Evolutionary conservation across 2,113 vertebrate species (phyloP).

Genomic region (Polyodon spathula): DNA sequence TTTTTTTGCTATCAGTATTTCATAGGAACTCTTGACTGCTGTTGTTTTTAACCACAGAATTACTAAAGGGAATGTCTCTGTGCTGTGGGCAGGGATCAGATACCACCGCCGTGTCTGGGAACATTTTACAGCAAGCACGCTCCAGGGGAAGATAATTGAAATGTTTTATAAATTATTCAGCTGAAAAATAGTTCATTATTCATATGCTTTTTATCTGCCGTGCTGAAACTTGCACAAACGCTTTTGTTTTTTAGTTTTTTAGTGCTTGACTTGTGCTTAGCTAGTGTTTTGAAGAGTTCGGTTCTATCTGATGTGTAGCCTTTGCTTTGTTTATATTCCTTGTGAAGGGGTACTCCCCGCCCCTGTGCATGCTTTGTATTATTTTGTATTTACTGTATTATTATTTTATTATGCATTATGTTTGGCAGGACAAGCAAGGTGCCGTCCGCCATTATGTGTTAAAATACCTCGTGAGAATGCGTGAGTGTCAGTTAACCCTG

Average conservation of each 20-base stretch:
- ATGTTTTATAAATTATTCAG: conserved; percentile 19
- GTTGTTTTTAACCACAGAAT: conserved; percentile 4
- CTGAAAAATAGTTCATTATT: conserved; percentile 17
- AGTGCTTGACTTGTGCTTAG: too few relatives aligned
- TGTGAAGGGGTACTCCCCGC: too few relatives aligned
- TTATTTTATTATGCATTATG: too few relatives aligned
- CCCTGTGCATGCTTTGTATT: too few relatives aligned
- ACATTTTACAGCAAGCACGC: neutral
- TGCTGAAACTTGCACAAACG: conserved; percentile 6
- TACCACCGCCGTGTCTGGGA: conserved; percentile 4
- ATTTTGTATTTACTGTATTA: too few relatives aligned
- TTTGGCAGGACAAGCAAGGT: too few relatives aligned
- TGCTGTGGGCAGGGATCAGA: neutral
- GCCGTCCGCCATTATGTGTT: too few relatives aligned
- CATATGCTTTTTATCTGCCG: conserved; percentile 14
- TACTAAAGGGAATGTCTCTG: neutral
- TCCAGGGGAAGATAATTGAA: conserved; percentile 12
- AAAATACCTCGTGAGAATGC: too few relatives aligned
- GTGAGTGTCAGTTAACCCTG: too few relatives aligned
- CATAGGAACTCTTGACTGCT: neutral
- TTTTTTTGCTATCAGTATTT: neutral
- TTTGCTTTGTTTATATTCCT: too few relatives aligned
- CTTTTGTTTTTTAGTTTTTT: neutral
- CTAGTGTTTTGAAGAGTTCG: too few relatives aligned
- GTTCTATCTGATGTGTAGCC: too few relatives aligned